These are phyloP conservation scores for Neopelma chrysocephalum DNA, from an alignment of 2,797 vertebrate genomes.

Conservation along the genomic window DNA sequence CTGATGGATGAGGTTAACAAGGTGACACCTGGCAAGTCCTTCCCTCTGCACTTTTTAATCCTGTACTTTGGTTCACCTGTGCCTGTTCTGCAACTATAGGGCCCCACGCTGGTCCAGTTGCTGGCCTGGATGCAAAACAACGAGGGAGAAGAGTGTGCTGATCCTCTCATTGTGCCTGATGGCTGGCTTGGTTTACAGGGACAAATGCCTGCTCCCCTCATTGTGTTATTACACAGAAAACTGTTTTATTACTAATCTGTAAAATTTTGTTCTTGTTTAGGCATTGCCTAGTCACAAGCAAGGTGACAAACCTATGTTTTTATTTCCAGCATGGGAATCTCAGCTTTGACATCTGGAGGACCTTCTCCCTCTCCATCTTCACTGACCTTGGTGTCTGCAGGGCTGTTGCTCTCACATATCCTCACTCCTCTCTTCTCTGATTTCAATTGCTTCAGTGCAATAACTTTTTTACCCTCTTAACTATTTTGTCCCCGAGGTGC, in stretches of 20 bases:
- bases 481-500: rapidly evolving
- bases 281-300: not conserved
- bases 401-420: not conserved
- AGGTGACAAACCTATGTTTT: not conserved
- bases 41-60: not conserved
- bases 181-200: not conserved
- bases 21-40: not conserved
- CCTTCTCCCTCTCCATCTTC: not conserved
- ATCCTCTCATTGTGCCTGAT: not conserved
- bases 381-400: not conserved
- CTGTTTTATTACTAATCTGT: not conserved
- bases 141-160: not conserved
- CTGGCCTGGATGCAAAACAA: not conserved
- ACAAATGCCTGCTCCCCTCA: not conserved
- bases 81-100: rapidly evolving
- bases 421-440: not conserved
- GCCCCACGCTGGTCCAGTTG: not conserved
- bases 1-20: not conserved
- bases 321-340: not conserved
- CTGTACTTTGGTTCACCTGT: not conserved
- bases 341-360: not conserved
- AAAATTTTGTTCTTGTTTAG: not conserved
- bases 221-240: not conserved
- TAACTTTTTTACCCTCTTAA: not conserved
- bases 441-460: rapidly evolving